Evolutionary conservation across 2,888 invertebrate species (phyloP).

Genomic region (Diarsia mendica): DNA sequence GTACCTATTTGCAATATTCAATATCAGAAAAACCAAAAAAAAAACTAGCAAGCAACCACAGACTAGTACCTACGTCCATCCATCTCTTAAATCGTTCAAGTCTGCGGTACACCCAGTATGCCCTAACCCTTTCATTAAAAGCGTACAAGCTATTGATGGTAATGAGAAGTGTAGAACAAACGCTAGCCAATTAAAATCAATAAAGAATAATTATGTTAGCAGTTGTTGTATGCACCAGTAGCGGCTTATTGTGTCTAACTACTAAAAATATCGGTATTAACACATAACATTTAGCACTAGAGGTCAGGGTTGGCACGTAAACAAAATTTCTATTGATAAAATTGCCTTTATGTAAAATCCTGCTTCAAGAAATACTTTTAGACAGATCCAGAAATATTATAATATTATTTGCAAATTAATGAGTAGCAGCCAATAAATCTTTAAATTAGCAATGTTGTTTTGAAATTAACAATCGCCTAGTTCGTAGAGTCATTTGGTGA

Average conservation of each 20-base stretch:
- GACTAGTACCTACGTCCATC: neutral
- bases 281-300: constrained; percentile 59
- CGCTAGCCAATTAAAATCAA: constrained; percentile 58
- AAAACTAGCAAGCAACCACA: neutral
- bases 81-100: neutral
- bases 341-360: too few species aligned
- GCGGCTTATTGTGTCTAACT: constrained; percentile 67
- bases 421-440: too few species aligned
- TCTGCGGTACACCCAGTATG: neutral
- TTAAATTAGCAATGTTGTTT: too few species aligned
- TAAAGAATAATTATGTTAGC: constrained; percentile 60
- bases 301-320: constrained; percentile 49
- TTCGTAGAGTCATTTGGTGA: too few species aligned
- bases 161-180: constrained; percentile 48
- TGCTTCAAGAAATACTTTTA: too few species aligned
- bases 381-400: too few species aligned
- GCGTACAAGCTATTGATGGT: constrained; percentile 16
- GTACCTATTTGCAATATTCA: too few species aligned
- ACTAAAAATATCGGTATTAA: constrained; percentile 68
- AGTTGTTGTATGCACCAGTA: constrained; percentile 32
- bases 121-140: neutral
- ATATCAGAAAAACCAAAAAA: neutral
- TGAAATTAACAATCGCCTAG: too few species aligned
- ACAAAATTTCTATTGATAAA: too few species aligned
- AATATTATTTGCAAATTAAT: too few species aligned